phyloP scores from a whole-genome alignment of 2,888 invertebrate genomes.

The Fissipunctia ypsillon region DNA sequence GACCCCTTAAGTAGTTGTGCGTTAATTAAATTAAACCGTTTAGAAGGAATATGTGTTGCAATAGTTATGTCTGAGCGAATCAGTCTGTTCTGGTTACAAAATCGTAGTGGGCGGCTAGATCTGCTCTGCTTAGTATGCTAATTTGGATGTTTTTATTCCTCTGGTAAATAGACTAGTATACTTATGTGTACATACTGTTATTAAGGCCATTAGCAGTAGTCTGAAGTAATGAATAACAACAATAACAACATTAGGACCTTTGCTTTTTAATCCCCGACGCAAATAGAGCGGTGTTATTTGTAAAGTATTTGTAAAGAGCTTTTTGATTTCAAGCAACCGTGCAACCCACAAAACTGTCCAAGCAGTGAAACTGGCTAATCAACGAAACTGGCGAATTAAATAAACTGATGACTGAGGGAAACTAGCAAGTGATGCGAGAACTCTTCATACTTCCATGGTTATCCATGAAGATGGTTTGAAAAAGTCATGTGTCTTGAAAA shows the following conservation, averaged over 20 bases:
- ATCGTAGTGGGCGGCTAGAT: constrained; percentile 28
- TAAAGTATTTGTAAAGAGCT: neutral
- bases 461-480: neutral
- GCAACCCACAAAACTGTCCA: neutral
- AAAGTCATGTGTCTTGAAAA: neutral
- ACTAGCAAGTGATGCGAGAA: neutral
- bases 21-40: too few species aligned
- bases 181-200: constrained; percentile 23
- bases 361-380: neutral
- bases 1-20: too few species aligned
- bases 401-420: neutral
- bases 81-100: constrained; percentile 16
- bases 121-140: constrained; percentile 50
- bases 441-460: neutral
- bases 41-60: neutral
- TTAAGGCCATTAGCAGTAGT: constrained; percentile 15
- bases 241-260: neutral
- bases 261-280: too few species aligned
- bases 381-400: neutral
- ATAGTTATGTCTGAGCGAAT: constrained; percentile 14
- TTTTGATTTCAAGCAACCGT: neutral
- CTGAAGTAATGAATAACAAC: neutral
- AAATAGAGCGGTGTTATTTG: too few species aligned
- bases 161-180: constrained; percentile 26
- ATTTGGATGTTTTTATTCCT: constrained; percentile 39